phyloP scores from a whole-genome alignment of 2,888 invertebrate species.

The Oasisia sp. region DNA sequence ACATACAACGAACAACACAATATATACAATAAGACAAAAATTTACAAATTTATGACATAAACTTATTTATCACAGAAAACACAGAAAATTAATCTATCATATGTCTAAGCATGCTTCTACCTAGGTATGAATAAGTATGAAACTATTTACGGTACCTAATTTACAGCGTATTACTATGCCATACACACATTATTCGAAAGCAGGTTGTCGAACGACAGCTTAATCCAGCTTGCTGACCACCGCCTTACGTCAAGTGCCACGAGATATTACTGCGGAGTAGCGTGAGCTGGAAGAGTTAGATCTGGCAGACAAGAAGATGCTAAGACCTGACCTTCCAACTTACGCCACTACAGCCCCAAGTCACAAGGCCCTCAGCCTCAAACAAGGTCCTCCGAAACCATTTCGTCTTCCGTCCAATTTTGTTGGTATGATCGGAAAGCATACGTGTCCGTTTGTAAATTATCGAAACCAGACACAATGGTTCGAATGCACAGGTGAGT shows the following conservation, averaged over 20 bases:
- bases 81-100: not conserved
- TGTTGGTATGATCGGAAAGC: not conserved
- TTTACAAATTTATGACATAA: not conserved
- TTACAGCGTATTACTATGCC: not conserved
- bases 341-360: slow-evolving; percentile 38
- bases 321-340: slow-evolving; percentile 77
- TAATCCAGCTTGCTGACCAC: not conserved
- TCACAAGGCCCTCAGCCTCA: not conserved
- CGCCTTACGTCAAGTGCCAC: not conserved
- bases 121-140: not conserved
- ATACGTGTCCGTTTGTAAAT: not conserved
- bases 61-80: not conserved
- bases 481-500: not conserved
- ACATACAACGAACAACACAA: not conserved
- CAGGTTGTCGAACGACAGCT: not conserved
- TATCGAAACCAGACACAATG: not conserved
- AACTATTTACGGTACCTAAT: not conserved
- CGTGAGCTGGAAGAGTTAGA: slow-evolving; percentile 81
- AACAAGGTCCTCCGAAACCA: not conserved
- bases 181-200: not conserved
- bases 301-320: slow-evolving; percentile 71
- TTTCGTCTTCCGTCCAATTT: not conserved
- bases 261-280: slow-evolving; percentile 41
- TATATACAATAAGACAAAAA: not conserved
- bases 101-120: not conserved